A percentile compares a stretch with the other conserved stretches of the same genome.
Conservation (phyloP, 2,797 vertebrate genomes). For the Pempheris klunzingeri region DNA sequence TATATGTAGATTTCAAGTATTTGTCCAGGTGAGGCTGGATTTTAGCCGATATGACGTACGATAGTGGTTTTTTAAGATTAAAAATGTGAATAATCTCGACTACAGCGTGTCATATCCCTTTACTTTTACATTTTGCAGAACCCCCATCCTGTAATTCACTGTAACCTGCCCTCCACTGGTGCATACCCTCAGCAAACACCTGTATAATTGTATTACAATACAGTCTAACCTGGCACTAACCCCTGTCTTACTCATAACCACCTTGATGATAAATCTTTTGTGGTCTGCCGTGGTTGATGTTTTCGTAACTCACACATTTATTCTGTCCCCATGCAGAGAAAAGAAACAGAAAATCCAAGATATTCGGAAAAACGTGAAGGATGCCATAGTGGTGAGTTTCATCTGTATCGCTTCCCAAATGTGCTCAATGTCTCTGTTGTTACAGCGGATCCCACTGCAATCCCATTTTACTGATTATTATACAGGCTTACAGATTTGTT, state of each 20-base stretch:
- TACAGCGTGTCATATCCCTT: neutral
- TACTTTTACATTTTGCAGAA: conserved; percentile 19
- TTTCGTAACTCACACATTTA: conserved; percentile 47
- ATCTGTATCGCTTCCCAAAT: conserved; percentile 36
- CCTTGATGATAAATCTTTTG: conserved; percentile 41
- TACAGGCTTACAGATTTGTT: conserved; percentile 65
- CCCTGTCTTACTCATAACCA: conserved; percentile 21
- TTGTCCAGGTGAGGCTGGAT: neutral
- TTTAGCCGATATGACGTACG: neutral
- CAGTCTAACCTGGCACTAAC: conserved; percentile 42
- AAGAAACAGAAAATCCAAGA: conserved; percentile 99
- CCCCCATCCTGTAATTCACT: neutral
- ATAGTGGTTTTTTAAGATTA: conserved; percentile 17
- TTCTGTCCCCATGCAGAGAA: conserved; percentile 89
- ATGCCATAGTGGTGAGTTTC: conserved; percentile 98
- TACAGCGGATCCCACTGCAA: conserved; percentile 56
- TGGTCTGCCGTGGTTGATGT: conserved; percentile 37
- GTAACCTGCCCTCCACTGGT: neutral
- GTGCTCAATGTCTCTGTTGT: conserved; percentile 41
- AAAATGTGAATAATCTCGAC: neutral
- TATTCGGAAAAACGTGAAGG: conserved; percentile 99
- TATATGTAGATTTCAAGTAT: conserved; percentile 1
- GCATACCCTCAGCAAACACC: neutral
- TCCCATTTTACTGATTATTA: conserved; percentile 82
- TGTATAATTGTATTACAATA: conserved; percentile 18